A percentile compares a stretch with the other conserved stretches of the same genome.
phyloP scores from a whole-genome alignment of 2,888 invertebrate species.

The Netelia melanura region DNA sequence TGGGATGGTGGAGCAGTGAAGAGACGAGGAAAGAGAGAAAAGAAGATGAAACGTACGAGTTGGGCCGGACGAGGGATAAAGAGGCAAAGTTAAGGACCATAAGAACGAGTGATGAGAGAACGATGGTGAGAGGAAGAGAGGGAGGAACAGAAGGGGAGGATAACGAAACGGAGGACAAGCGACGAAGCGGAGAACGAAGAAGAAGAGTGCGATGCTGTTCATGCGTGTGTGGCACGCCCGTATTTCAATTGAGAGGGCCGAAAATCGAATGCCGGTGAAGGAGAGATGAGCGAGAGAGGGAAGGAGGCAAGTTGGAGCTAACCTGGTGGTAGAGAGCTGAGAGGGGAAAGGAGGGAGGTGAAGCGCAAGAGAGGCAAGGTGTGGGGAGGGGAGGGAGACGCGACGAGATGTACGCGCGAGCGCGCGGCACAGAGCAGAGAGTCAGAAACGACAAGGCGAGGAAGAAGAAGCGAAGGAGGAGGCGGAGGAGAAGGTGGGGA shows the following conservation, averaged over 20 bases:
- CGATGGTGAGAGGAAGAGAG: conserved; percentile 25
- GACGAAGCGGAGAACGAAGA: conserved; percentile 65
- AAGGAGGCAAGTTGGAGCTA: conserved; percentile 50
- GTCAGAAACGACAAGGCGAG: conserved; percentile 60
- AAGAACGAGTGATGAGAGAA: neutral
- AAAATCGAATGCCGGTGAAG: conserved; percentile 79
- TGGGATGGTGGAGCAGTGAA: conserved; percentile 42
- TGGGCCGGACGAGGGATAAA: conserved; percentile 14
- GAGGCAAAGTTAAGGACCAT: conserved; percentile 11
- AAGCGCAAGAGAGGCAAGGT: conserved; percentile 16
- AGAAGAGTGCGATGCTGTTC: conserved; percentile 73
- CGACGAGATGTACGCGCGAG: conserved; percentile 62
- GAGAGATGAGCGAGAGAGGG: conserved; percentile 63
- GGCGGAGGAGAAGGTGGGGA: conserved; percentile 14
- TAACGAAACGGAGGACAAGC: conserved; percentile 56
- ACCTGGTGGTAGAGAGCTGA: conserved; percentile 34
- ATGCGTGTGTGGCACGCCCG: conserved; percentile 77
- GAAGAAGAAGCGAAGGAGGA: conserved; percentile 43
- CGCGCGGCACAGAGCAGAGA: conserved; percentile 54
- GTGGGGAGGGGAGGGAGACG: conserved; percentile 16
- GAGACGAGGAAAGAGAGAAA: conserved; percentile 47
- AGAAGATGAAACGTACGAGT: conserved; percentile 33
- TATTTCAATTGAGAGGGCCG: conserved; percentile 81
- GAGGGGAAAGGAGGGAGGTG: conserved; percentile 21
- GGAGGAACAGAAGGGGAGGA: conserved; percentile 27